Conservation (phyloP, 1,140 invertebrate species). For the Diorhabda carinulata region DNA sequence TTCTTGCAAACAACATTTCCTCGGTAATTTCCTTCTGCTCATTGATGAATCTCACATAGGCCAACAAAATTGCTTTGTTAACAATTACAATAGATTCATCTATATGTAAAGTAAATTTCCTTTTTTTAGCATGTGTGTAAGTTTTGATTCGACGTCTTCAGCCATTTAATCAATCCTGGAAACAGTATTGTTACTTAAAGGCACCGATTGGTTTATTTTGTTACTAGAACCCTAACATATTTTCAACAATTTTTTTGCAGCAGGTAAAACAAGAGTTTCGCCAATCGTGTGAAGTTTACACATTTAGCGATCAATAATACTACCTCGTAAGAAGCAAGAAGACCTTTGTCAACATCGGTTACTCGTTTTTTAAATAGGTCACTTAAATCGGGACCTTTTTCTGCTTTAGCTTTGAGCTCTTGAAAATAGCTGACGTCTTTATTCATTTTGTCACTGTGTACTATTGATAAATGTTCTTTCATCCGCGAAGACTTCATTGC, state of each 20-base stretch:
- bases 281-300: not conserved
- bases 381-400: not conserved
- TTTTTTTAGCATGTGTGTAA: not conserved
- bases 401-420: not conserved
- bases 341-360: not conserved
- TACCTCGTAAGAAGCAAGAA: not conserved
- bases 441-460: conserved; percentile 1
- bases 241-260: not conserved
- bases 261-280: not conserved
- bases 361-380: not conserved
- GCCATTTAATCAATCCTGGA: conserved; percentile 5
- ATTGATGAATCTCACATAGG: conserved; percentile 2
- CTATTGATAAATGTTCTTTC: not conserved
- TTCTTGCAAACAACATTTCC: not conserved
- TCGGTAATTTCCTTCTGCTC: not conserved
- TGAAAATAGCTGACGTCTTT: not conserved
- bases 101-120: not conserved
- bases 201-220: not conserved
- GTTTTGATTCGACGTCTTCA: not conserved
- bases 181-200: not conserved
- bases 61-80: conserved; percentile 6
- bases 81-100: not conserved
- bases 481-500: not conserved
- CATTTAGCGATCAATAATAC: not conserved
- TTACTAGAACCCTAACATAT: not conserved